phyloP scores from a whole-genome alignment of 2,888 invertebrate genomes.

The Ichneumoninae sp. region DNA sequence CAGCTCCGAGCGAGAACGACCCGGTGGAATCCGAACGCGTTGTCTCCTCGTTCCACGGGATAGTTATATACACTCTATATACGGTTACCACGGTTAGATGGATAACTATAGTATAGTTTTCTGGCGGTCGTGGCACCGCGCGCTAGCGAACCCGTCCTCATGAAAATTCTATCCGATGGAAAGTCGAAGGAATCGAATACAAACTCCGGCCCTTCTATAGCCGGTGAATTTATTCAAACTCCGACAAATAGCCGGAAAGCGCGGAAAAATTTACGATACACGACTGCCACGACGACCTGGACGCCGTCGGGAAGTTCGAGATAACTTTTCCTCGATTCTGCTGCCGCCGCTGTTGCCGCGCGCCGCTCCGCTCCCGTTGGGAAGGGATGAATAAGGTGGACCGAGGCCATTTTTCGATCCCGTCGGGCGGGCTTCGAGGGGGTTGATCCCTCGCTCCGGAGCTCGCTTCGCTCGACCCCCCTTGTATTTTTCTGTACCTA shows the following conservation, averaged over 20 bases:
- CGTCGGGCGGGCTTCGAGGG: conserved; percentile 52
- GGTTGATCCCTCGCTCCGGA: conserved; percentile 50
- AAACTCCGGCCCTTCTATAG: conserved; percentile 65
- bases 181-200: conserved; percentile 73
- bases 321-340: conserved; percentile 70
- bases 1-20: conserved; percentile 10
- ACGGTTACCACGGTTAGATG: conserved; percentile 12
- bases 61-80: conserved; percentile 37
- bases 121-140: conserved; percentile 48
- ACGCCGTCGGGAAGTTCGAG: conserved; percentile 65
- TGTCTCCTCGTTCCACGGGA: conserved; percentile 33
- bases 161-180: conserved; percentile 73
- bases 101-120: conserved; percentile 47
- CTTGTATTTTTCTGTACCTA: conserved; percentile 61
- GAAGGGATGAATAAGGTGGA: conserved; percentile 65
- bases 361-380: conserved; percentile 28
- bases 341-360: conserved; percentile 42
- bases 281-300: conserved; percentile 60
- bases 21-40: conserved; percentile 26
- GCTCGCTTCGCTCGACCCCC: conserved; percentile 53
- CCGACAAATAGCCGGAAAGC: conserved; percentile 74
- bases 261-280: conserved; percentile 73
- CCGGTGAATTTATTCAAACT: conserved; percentile 73
- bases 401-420: conserved; percentile 69
- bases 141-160: conserved; percentile 55